Base-by-base conservation (phyloP, 2,797 vertebrate species). In the Heliangelus exortis region DNA sequence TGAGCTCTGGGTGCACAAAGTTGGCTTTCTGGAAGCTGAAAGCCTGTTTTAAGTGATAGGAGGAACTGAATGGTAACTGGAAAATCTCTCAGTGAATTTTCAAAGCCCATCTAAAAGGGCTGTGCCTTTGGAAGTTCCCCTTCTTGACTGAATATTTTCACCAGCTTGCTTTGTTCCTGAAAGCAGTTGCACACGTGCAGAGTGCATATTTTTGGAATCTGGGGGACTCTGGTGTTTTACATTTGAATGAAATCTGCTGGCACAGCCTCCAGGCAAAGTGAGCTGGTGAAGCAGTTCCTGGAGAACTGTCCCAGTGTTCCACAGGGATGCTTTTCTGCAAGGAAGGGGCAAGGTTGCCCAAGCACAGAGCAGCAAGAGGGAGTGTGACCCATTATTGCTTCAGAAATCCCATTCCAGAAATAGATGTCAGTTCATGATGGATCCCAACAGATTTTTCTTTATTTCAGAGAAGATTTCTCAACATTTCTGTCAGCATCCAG, bases 221-320 rank as follows among this genome's bases (percentile, higher is more conserved):
- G 61, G 34, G 80, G 71, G 59, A 41, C 36, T 82, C 34, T 4
- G 47, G 25, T 77, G 81, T 71, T 95, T 91, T 71, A 57, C 91
- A 58, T 68, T 2, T 41, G 78, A 87, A 85, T 92, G 79, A 83
- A 84, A 74, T 91, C 76, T 68, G 61, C 84, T 80, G 78, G 71
- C 11, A 4, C n/a, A 41, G 59, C 34, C 43, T 61, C 3, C 41
- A 47, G 78, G 65, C 78, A 54, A 47, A 1, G 15, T 28, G 83
- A 65, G 57, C 68, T 72, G 92, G 62, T 71, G 5, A 76, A 82
- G 87, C 59, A 76, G 63, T 5, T 93, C 65, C 78, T 79, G n/a
- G 67, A 67, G 90, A 55, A 4, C 0, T 4, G 29, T 71, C 84
- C 71, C 1, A 0, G 34, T 16, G 4, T 8, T 55, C 10, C 57